Evolutionary conservation across 2,797 vertebrate species (phyloP).

Genomic region (Falco rusticolus): DNA sequence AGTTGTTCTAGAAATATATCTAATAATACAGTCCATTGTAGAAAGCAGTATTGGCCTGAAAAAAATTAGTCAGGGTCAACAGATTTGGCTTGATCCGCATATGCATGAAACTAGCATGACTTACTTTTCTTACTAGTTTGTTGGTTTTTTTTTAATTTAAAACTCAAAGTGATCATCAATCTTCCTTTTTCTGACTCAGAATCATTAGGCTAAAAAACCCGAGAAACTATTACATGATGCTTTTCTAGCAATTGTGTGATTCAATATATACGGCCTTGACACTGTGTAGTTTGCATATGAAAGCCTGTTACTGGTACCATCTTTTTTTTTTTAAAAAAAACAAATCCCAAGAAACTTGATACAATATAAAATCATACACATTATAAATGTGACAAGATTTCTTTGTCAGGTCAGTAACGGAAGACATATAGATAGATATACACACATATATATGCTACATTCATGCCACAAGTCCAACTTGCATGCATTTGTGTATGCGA

Average conservation of each 20-base stretch:
- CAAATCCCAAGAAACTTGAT: not conserved
- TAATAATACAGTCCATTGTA: not conserved
- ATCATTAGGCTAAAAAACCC: not conserved
- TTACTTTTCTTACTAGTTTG: not conserved
- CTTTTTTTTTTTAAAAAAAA: not conserved
- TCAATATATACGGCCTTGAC: not conserved
- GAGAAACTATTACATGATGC: not conserved
- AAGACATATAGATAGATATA: no score
- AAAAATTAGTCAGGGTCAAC: not conserved
- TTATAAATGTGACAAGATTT: not conserved
- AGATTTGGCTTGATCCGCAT: not conserved
- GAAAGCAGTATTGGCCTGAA: not conserved
- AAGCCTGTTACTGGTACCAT: not conserved
- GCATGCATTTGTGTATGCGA: not conserved
- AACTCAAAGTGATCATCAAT: not conserved
- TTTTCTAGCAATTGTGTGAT: not conserved
- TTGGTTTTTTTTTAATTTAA: not conserved
- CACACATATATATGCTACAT: not conserved
- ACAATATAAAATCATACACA: not conserved
- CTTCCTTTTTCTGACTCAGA: not conserved
- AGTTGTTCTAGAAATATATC: not conserved
- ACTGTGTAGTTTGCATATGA: not conserved
- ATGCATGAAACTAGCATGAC: not conserved
- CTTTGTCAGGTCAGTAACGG: not conserved
- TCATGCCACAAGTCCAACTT: not conserved